Evolutionary conservation across 2,888 invertebrate species (phyloP).

Genomic region (Andrena bucephala): DNA sequence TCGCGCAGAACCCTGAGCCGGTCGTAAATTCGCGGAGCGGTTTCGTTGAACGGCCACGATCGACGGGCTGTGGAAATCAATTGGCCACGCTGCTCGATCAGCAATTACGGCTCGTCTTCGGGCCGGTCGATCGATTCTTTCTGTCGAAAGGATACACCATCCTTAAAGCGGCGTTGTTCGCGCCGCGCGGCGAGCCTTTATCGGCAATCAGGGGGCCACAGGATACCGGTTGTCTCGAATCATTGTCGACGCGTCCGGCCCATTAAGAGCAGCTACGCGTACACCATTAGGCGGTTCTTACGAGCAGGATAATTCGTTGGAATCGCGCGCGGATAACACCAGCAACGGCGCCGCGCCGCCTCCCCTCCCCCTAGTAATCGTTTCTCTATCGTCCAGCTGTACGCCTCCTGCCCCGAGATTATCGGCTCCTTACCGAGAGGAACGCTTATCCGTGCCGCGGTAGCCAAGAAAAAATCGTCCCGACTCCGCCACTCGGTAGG

Average conservation of each 20-base stretch:
- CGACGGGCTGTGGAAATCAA: conserved; percentile 16
- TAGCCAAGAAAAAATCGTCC: background rate
- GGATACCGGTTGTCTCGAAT: conserved; percentile 36
- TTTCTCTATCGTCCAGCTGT: conserved; percentile 12
- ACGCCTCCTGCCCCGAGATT: background rate
- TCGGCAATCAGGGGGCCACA: conserved; percentile 31
- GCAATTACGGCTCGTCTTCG: conserved; percentile 9
- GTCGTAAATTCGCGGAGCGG: background rate
- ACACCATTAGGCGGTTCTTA: conserved; percentile 36
- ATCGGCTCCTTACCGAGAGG: background rate
- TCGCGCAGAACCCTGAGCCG: background rate
- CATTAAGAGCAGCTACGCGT: conserved; percentile 40
- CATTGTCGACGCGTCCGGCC: conserved; percentile 26
- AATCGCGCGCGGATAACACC: conserved; percentile 13
- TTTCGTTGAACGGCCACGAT: background rate
- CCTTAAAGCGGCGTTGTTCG: background rate
- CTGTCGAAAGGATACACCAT: conserved; percentile 8
- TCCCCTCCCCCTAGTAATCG: background rate
- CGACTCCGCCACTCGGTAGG: background rate
- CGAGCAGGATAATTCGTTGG: conserved; percentile 48
- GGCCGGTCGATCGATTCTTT: conserved; percentile 14
- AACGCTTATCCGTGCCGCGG: background rate
- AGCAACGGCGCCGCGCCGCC: background rate
- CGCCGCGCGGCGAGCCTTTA: conserved; percentile 18
- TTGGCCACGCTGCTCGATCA: conserved; percentile 7